Base-by-base conservation (phyloP, 2,888 invertebrate species). In the Baronia brevicornis region DNA sequence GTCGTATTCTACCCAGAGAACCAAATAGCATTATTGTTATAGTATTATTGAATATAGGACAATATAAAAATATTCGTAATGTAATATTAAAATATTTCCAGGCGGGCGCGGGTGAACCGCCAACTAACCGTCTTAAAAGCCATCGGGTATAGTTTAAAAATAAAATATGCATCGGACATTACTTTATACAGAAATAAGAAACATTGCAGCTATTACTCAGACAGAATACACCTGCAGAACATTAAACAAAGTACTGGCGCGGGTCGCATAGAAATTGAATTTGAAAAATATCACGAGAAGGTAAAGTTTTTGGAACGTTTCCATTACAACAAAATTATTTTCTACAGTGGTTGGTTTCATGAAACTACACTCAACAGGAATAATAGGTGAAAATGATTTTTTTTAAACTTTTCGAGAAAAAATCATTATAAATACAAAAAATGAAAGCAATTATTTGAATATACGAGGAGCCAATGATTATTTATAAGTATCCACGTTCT, bases 171-270 rank as follows among this genome's bases (percentile, higher is more conserved):
- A 54, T 50, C 40, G 36, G 36, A 51, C 42, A 48, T 41, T 53
- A 53, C 48, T 54, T 51, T 41, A 42, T 41, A 47, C 42, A 20
- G 30, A 46, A 48, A 51, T 42, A 51, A 54, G 46, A 41, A 46
- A 55, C 45, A 53, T 46, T 49, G 28, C 21, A 46, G 51, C 54
- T 54, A 57, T 60, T 57, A 53, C 54, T 52, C 47, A 50, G 46
- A 37, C 47, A 50, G 44, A 51, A 44, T 55, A 57, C 50, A 60
- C 59, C 58, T 57, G 55, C 41, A 46, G 38, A 48, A 49, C 55
- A 61, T 64, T 59, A 60, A 50, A 49, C 47, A 57, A 55, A 58
- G 48, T 54, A 50, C 39, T 43, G 20, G 30, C 35, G 42, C 41
- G 42, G 38, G 51, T 48, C 46, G 52, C 38, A 28, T 22, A 49